Base-by-base conservation (phyloP, 2,888 invertebrate species). In the Strigamia transsilvanica region DNA sequence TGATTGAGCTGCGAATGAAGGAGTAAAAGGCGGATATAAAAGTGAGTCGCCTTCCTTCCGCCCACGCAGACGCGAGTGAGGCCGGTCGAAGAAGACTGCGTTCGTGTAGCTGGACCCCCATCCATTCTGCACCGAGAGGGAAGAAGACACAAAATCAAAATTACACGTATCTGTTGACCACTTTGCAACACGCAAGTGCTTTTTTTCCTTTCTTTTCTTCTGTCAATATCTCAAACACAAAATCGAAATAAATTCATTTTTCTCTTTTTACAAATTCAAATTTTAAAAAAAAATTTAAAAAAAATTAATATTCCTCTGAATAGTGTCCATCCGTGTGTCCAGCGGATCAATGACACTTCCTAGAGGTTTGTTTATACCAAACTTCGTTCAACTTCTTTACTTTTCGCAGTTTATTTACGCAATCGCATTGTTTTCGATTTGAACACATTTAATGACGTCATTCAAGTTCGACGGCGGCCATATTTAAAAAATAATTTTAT, bases 91-190 rank as follows among this genome's bases (percentile, higher is more conserved):
- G n/a, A 32, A 13, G 27, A 73, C 73, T 73, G 73, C 73, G 32
- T 73, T 73, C 32, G 32, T 73, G 73, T 32, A 27, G 73, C 73
- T 27, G 73, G 73, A 73, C 73, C 73, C 73, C 73, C 73, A 73
- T 73, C 73, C 73, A 73, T 73, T 73, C 73, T 15, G 13, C 32
- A 73, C 27, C 73, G 73, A 73, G 15, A 32, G 73, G 73, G 73
- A 73, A 73, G 73, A 73, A 27, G 73, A 73, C 73, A 73, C 73
- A 73, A 73, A 73, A 73, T 73, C 73, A 73, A 73, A 73, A 73
- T 32, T 73, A 73, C 73, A 73, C 73, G 27, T 73, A 73, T 73
- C 27, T 73, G 18, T 73, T 73, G 73, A 73, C 73, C 73, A 73
- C n/a, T 73, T 73, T 73, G 15, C 13, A 73, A 73, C 56, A 56